Percentiles rank a stretch among this genome's conserved stretches.
These are phyloP conservation scores for Sphaeridia pumilis DNA, from an alignment of 2,888 invertebrate genomes.

Conservation along the genomic window DNA sequence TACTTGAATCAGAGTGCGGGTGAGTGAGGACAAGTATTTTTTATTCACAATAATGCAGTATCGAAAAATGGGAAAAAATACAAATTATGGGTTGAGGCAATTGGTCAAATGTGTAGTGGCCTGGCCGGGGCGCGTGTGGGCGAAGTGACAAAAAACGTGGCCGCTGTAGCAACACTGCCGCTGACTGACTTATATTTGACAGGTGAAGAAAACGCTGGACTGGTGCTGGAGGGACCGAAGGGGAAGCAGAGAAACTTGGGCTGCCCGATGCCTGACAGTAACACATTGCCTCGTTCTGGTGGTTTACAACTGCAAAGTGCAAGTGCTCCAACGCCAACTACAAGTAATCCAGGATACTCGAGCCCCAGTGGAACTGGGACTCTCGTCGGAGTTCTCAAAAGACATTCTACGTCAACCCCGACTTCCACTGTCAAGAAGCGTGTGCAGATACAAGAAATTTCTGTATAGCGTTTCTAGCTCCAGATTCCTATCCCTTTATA, in stretches of 20 bases:
- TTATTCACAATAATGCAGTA: neutral
- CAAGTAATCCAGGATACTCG: conserved; percentile 34
- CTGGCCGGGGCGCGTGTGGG: no score
- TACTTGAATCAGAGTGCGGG: conserved; percentile 35
- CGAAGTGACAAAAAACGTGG: no score
- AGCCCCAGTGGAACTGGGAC: conserved; percentile 37
- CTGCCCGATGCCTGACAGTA: conserved; percentile 6
- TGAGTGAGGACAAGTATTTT: conserved; percentile 7
- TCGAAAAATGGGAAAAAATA: neutral
- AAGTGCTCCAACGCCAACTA: conserved; percentile 48
- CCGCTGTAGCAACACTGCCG: no score
- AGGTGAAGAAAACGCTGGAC: conserved; percentile 2
- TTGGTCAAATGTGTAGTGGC: no score
- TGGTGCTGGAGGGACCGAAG: neutral
- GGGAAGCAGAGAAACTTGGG: neutral
- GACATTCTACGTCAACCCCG: conserved; percentile 28
- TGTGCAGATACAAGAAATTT: conserved; percentile 86
- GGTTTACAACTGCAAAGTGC: conserved; percentile 7
- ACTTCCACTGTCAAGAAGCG: conserved; percentile 59
- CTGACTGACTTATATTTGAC: conserved; percentile 1
- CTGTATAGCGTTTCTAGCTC: conserved; percentile 56
- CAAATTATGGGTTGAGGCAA: no score
- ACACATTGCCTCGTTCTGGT: conserved; percentile 12
- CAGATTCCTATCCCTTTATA: no score
- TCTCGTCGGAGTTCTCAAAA: conserved; percentile 39